These are phyloP conservation scores for Ypsolopha scabrella DNA, from an alignment of 2,888 invertebrate species.

Conservation along the genomic window DNA sequence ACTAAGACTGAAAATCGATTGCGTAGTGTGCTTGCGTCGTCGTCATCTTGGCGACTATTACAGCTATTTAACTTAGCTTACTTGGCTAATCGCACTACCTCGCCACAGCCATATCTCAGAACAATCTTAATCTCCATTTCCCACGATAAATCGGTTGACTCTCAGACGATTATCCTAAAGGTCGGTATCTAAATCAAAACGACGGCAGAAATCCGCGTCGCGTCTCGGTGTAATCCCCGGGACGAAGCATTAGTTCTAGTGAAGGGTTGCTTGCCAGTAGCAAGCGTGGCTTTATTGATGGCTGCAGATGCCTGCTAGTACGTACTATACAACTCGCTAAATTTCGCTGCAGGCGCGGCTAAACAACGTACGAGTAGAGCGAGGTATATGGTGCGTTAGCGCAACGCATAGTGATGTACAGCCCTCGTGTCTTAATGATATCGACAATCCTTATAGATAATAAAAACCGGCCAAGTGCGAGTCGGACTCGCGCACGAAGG, in stretches of 20 bases:
- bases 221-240: constrained; percentile 35
- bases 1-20: no score
- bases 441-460: no score
- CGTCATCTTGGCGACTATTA: no score
- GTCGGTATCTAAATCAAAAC: constrained; percentile 51
- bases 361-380: no score
- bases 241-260: constrained; percentile 39
- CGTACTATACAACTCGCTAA: no score
- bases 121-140: not conserved
- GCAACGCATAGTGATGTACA: no score
- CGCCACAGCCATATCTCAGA: not conserved
- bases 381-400: no score
- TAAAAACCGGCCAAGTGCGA: no score
- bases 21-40: no score
- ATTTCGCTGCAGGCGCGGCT: no score
- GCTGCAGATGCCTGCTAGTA: not conserved
- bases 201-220: constrained; percentile 27
- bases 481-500: no score
- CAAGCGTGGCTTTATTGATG: constrained; percentile 22
- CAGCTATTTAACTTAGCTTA: not conserved
- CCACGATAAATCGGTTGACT: not conserved
- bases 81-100: not conserved
- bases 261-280: constrained; percentile 10
- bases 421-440: no score
- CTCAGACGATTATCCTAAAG: constrained; percentile 17